Evolutionary conservation across 1,140 invertebrate species (phyloP).

Genomic region (Pristionchus pacificus): DNA sequence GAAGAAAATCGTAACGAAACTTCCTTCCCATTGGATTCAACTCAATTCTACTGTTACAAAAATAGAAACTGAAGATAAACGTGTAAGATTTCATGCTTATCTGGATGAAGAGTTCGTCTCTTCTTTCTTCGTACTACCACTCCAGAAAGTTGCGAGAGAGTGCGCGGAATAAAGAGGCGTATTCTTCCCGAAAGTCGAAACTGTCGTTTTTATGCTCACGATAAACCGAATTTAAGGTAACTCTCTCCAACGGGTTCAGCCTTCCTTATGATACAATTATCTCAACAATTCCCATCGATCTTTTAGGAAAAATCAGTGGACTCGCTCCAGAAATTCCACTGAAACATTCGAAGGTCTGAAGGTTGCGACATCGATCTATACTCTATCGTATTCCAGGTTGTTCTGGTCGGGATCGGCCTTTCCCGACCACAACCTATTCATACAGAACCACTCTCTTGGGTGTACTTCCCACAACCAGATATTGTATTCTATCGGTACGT

Average conservation of each 20-base stretch:
- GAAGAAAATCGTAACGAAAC: not conserved
- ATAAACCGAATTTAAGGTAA: not conserved
- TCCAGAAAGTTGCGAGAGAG: too few species aligned
- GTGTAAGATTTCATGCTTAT: not conserved
- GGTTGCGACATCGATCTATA: too few species aligned
- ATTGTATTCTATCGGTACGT: not conserved
- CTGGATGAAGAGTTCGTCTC: too few species aligned
- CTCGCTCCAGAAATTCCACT: not conserved
- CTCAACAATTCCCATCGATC: not conserved
- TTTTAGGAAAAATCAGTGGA: not conserved
- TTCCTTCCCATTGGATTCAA: not conserved
- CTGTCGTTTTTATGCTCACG: too few species aligned
- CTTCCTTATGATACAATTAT: not conserved
- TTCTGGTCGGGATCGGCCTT: not conserved
- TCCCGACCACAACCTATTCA: not conserved
- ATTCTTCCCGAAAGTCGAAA: not conserved
- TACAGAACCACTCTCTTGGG: not conserved
- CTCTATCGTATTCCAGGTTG: not conserved
- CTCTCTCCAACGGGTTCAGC: not conserved
- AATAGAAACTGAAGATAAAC: not conserved
- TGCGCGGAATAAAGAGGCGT: too few species aligned
- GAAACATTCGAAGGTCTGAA: not conserved
- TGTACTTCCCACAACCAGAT: not conserved
- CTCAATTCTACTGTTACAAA: not conserved
- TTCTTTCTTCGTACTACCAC: too few species aligned